Evolutionary conservation across 2,888 invertebrate genomes (phyloP).

Genomic region (Dichetophora obliterata): DNA sequence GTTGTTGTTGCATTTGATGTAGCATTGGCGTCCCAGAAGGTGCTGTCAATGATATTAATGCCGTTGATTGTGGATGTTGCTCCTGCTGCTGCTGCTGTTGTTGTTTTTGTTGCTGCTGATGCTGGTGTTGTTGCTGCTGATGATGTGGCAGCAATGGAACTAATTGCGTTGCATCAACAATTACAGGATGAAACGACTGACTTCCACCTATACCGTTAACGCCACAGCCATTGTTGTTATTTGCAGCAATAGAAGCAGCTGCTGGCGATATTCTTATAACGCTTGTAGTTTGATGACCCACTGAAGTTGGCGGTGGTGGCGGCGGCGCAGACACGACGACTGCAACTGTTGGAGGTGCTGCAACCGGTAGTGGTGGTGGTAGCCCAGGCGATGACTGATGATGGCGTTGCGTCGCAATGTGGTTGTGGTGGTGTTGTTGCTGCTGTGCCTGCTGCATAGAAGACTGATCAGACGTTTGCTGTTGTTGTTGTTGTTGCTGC

Average conservation of each 20-base stretch:
- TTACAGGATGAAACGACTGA: conserved; percentile 76
- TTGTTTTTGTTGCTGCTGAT: too few species aligned
- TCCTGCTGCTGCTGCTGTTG: conserved; percentile 59
- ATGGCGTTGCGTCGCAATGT: conserved; percentile 13
- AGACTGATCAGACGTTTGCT: conserved; percentile 56
- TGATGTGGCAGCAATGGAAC: conserved; percentile 78
- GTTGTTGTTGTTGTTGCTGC: conserved; percentile 59
- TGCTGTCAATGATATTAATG: conserved; percentile 15
- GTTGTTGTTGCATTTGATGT: conserved; percentile 72
- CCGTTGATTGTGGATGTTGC: conserved; percentile 42
- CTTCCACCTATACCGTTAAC: conserved; percentile 39
- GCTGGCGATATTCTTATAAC: conserved; percentile 88
- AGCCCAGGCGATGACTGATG: conserved; percentile 46
- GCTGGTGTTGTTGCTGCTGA: conserved; percentile 50
- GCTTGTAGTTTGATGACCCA: conserved; percentile 79
- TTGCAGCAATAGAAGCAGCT: conserved; percentile 64
- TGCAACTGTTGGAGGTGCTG: conserved; percentile 41
- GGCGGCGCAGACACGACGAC: conserved; percentile 37
- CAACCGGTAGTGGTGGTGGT: conserved; percentile 47
- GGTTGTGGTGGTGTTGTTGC: conserved; percentile 42
- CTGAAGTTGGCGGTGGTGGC: conserved; percentile 60
- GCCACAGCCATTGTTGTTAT: conserved; percentile 31
- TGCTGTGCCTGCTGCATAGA: conserved; percentile 44
- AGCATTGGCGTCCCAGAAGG: conserved; percentile 65
- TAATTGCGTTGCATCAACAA: conserved; percentile 85